These are phyloP conservation scores for Nesospiza acunhae DNA, from an alignment of 2,113 vertebrate species.

Conservation along the genomic window DNA sequence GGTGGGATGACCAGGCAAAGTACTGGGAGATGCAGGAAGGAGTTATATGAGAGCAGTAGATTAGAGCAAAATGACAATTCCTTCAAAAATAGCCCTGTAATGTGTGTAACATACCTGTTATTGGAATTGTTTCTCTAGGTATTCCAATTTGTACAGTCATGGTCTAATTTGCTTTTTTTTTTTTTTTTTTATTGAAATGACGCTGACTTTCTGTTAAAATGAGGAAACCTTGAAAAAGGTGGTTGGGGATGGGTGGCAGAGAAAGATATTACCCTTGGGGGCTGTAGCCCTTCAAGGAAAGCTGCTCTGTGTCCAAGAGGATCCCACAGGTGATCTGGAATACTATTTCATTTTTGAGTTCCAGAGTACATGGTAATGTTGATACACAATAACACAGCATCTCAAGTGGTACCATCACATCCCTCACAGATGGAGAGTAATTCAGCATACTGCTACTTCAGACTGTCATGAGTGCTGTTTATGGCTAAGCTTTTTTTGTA, in stretches of 20 bases:
- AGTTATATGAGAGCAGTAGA: not conserved
- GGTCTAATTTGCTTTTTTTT: not conserved
- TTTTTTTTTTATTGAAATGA: not conserved
- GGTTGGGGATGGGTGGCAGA: not conserved
- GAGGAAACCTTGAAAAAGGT: not conserved
- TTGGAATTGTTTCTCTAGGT: not conserved
- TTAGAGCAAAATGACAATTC: not conserved
- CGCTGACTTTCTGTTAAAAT: not conserved
- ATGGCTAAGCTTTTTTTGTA: not conserved
- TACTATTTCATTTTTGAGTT: not conserved
- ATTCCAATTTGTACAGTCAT: not conserved
- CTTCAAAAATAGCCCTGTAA: not conserved
- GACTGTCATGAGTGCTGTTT: constrained; percentile 15
- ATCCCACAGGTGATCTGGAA: not conserved
- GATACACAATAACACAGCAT: not conserved
- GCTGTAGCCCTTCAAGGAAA: not conserved
- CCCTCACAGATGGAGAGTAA: constrained; percentile 22
- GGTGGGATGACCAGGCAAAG: not conserved
- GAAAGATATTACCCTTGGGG: not conserved
- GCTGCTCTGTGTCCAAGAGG: not conserved
- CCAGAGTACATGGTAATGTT: not conserved
- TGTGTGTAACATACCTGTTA: not conserved
- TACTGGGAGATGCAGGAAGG: not conserved
- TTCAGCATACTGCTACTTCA: constrained; percentile 33
- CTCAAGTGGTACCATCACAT: constrained; percentile 18